Conservation (phyloP, 2,888 invertebrate genomes). For the Chaitophorus viminalis region DNA sequence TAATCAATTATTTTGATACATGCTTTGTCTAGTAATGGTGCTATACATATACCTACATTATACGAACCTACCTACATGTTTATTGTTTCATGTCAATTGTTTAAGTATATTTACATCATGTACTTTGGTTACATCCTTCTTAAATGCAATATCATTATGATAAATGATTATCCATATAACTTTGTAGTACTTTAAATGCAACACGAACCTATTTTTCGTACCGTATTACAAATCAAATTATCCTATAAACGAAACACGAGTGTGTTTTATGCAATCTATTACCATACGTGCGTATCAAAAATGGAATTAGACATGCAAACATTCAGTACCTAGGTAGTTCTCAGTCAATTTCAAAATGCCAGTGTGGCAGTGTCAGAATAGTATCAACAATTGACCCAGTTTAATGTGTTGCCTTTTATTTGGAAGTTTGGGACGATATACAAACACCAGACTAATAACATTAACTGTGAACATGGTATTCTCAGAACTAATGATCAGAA, state of each 20-base stretch:
- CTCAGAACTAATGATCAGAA: background rate
- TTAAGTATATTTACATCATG: background rate
- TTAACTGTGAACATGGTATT: background rate
- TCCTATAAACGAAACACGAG: conserved; percentile 56
- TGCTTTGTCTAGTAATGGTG: background rate
- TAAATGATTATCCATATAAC: conserved; percentile 38
- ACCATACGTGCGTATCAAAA: conserved; percentile 50
- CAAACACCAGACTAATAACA: background rate
- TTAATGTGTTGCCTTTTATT: conserved; percentile 33
- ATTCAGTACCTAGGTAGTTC: conserved; percentile 3
- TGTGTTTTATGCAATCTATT: conserved; percentile 53
- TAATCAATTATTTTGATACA: background rate
- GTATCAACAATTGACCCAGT: conserved; percentile 60
- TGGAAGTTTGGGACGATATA: background rate
- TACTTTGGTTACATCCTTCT: conserved; percentile 14
- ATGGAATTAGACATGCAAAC: conserved; percentile 53
- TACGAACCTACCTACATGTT: background rate
- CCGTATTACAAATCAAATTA: conserved; percentile 58
- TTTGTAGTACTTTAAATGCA: conserved; percentile 32
- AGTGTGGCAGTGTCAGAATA: conserved; percentile 38
- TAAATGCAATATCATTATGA: conserved; percentile 35
- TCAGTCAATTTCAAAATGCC: conserved; percentile 20
- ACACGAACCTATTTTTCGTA: conserved; percentile 48
- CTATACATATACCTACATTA: background rate
- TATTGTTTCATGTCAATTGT: background rate